Evolutionary conservation across 1,140 invertebrate genomes (phyloP).

Genomic region (Lethrus apterus): DNA sequence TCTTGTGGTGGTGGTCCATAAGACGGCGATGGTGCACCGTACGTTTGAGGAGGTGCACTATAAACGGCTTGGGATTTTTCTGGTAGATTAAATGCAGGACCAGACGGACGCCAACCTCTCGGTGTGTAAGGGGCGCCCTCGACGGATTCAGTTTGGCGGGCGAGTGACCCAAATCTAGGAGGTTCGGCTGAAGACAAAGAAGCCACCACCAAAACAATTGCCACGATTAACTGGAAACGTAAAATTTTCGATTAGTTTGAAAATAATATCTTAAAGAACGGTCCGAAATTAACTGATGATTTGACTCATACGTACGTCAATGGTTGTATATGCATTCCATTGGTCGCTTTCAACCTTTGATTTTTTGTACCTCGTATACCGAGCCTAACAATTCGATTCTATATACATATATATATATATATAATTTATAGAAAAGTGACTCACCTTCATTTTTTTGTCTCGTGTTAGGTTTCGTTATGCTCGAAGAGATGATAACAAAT

Average conservation of each 20-base stretch:
- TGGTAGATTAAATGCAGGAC: constrained; percentile 32
- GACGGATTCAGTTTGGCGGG: constrained; percentile 17
- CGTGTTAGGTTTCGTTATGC: neutral
- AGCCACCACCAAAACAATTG: constrained; percentile 29
- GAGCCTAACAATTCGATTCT: too few relatives aligned
- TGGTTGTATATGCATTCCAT: neutral
- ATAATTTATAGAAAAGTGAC: neutral
- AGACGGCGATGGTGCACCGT: constrained; percentile 20
- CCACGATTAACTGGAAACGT: constrained; percentile 27
- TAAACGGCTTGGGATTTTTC: constrained; percentile 20
- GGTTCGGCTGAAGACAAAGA: constrained; percentile 32
- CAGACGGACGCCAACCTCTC: constrained; percentile 33
- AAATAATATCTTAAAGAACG: constrained; percentile 15
- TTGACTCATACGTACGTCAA: neutral
- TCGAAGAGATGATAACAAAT: neutral
- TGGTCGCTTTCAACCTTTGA: neutral
- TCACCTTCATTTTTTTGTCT: neutral
- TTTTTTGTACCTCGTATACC: too few relatives aligned
- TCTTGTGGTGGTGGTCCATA: constrained; percentile 29
- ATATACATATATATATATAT: too few relatives aligned
- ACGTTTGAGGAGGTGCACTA: constrained; percentile 18
- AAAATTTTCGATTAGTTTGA: constrained; percentile 3
- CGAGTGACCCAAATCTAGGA: constrained; percentile 21
- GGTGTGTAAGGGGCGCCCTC: constrained; percentile 26
- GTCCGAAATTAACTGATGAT: neutral